These are phyloP conservation scores for Falco concolor DNA, from an alignment of 2,797 vertebrate genomes.

Conservation along the genomic window DNA sequence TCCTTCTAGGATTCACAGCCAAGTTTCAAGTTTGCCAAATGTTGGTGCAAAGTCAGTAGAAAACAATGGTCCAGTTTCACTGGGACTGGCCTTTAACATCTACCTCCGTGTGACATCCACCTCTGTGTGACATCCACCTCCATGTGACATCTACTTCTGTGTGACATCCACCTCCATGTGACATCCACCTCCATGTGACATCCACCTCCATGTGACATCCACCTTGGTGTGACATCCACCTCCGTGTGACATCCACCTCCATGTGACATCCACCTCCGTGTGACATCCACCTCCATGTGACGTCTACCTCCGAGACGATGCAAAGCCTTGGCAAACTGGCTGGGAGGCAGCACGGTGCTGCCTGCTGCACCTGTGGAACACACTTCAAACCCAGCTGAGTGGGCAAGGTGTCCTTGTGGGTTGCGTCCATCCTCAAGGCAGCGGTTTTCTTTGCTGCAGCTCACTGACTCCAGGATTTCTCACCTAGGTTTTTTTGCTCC, in stretches of 20 bases:
- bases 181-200: no score
- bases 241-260: no score
- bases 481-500: not conserved
- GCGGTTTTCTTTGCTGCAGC: not conserved
- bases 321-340: not conserved
- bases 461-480: not conserved
- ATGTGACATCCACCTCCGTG: no score
- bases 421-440: not conserved
- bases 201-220: no score
- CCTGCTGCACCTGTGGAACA: fast-evolving
- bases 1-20: not conserved
- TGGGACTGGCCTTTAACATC: not conserved
- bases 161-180: no score
- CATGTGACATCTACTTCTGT: no score
- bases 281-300: no score
- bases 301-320: fast-evolving
- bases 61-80: fast-evolving
- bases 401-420: not conserved
- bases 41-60: not conserved
- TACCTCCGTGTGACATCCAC: no score
- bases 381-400: not conserved
- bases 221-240: no score
- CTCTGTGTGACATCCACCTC: no score
- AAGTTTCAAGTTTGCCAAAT: not conserved
- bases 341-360: not conserved